Evolutionary conservation across 2,797 vertebrate species (phyloP).

Genomic region (Phrynocephalus vlangalii): DNA sequence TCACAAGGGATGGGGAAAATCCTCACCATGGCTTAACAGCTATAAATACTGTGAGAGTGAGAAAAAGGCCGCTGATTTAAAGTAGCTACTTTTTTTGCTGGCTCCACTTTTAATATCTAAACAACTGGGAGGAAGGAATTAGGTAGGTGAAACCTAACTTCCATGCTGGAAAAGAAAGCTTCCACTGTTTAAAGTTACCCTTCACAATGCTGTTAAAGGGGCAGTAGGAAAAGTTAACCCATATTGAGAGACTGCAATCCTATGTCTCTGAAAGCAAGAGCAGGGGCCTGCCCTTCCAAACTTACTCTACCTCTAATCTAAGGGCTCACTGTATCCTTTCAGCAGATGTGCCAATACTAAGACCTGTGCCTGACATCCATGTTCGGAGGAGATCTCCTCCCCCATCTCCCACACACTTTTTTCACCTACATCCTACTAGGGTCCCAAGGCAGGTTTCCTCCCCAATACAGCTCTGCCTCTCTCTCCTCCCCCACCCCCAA

Average conservation of each 20-base stretch:
- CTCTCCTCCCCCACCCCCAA: no score
- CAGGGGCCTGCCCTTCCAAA: background rate
- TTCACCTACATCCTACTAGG: constrained; percentile 57
- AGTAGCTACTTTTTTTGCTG: background rate
- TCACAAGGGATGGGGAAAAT: background rate
- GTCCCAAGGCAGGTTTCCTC: constrained; percentile 29
- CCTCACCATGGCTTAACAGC: background rate
- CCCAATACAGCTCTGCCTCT: background rate
- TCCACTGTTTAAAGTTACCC: background rate
- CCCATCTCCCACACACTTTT: background rate
- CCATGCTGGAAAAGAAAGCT: background rate
- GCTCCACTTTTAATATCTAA: background rate
- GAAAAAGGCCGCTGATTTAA: background rate
- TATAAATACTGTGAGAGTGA: background rate
- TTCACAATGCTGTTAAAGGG: background rate
- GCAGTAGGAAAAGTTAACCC: background rate
- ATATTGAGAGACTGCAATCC: background rate
- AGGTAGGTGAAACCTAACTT: background rate
- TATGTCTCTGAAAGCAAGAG: background rate
- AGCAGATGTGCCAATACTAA: background rate
- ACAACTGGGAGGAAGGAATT: background rate
- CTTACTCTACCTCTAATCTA: background rate
- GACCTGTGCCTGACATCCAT: background rate
- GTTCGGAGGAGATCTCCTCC: background rate
- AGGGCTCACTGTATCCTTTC: no score